Evolutionary conservation across 2,888 invertebrate genomes (phyloP), one percentile per base, ranked within the genome.

Genomic region (Platycheirus albimanus): DNA sequence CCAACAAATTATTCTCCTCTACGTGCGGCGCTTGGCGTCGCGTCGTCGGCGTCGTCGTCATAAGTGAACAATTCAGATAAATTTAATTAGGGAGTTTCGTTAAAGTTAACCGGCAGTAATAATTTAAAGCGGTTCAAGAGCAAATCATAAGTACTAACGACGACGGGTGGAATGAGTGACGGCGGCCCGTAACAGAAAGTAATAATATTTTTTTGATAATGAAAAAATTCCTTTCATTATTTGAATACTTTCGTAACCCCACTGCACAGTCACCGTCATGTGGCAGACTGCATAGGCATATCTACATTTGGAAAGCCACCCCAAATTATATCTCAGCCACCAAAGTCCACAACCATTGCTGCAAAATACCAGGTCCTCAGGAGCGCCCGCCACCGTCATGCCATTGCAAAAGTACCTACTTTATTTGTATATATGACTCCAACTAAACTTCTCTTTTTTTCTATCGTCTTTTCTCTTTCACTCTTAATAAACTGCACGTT

Each of bases 211-310:
- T 79, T 80, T 74, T 63, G 85, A 81, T 85, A 85, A 85, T 85
- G 85, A 85, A 85, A 85, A 83, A 85, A 83, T 85, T 85, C 85
- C 76, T 76, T 81, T 76, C 79, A 83, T 85, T 85, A 85, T 85
- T 85, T 81, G 83, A 85, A 83, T 83, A 79, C 83, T 85, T 67
- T 54, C 45, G 51, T 63, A 51, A 38, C 64, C n/a, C 49, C n/a
- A 33, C 20, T 13, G 41, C 30, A 33, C 43, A 11, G 19, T 33
- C 8, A n/a, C 11, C n/a, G n/a, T n/a, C n/a, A n/a, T 15, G 19
- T 17, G 43, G 36, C 54, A 69, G 56, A 56, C 70, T 49, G n/a
- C 51, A 52, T 13, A 15, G 20, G 52, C 58, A 45, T 47, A 19
- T 51, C 38, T 13, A 38, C 56, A 75, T 64, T 58, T 61, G 19